Evolutionary conservation across 2,113 vertebrate genomes (phyloP).

Genomic region (Gallinago media): DNA sequence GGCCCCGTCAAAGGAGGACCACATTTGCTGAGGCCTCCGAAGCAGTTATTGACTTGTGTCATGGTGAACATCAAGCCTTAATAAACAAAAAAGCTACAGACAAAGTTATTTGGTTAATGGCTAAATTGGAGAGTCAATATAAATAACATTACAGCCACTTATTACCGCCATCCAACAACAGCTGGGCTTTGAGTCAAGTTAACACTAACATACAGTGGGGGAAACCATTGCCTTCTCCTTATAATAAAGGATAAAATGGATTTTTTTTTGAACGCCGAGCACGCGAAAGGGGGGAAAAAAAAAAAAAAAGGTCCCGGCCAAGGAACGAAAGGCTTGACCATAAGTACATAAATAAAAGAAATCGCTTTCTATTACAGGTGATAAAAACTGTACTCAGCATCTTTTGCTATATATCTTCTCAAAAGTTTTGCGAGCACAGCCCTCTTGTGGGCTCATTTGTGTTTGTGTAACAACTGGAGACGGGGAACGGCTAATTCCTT

Average conservation of each 20-base stretch:
- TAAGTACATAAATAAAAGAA: constrained; percentile 26
- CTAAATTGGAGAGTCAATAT: neutral
- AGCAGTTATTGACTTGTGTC: neutral
- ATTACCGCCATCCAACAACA: neutral
- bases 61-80: neutral
- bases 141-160: neutral
- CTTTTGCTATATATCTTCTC: neutral
- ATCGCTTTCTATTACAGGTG: neutral
- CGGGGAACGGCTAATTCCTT: neutral
- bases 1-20: neutral
- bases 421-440: constrained; percentile 64
- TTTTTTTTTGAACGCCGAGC: neutral
- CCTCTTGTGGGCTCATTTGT: constrained; percentile 69
- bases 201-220: neutral
- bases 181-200: neutral
- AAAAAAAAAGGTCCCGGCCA: neutral
- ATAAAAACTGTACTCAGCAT: constrained; percentile 44
- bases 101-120: constrained; percentile 24
- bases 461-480: constrained; percentile 46
- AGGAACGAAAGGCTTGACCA: neutral
- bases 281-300: neutral
- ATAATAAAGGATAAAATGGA: neutral
- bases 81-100: neutral
- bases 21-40: neutral
- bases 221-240: neutral